Conservation (phyloP, 2,888 invertebrate genomes). For the Notocelia uddmanniana region DNA sequence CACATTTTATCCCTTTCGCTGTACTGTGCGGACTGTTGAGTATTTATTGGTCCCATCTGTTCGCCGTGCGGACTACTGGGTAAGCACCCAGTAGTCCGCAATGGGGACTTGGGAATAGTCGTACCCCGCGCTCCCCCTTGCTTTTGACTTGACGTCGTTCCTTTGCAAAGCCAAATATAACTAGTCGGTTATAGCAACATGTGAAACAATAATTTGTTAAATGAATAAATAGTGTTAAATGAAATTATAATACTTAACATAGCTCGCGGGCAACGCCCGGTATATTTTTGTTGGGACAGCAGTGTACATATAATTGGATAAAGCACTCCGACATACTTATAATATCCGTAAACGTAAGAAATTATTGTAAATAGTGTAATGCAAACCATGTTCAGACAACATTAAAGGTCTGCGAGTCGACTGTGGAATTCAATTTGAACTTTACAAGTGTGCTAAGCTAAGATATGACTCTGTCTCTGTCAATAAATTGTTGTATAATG, state of each 20-base stretch:
- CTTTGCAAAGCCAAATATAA: conserved; percentile 40
- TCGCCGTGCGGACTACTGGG: background rate
- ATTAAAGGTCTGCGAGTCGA: background rate
- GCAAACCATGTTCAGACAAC: conserved; percentile 1
- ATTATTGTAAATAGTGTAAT: conserved; percentile 40
- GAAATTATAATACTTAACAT: conserved; percentile 42
- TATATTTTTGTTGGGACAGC: conserved; percentile 41
- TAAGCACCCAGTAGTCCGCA: background rate
- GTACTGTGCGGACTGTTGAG: background rate
- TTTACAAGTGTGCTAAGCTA: background rate
- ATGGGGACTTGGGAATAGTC: background rate
- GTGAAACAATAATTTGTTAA: conserved; percentile 43
- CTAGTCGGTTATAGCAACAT: conserved; percentile 46
- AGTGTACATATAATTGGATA: conserved; percentile 37
- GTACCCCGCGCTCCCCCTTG: background rate
- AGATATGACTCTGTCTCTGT: no score
- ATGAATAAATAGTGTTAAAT: conserved; percentile 40
- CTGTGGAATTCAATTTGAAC: background rate
- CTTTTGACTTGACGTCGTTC: background rate
- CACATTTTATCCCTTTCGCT: no score
- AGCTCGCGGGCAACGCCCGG: conserved; percentile 18
- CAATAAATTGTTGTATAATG: no score
- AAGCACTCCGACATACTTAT: conserved; percentile 24
- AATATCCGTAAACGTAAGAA: conserved; percentile 29
- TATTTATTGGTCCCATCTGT: background rate